phyloP scores from a whole-genome alignment of 2,888 invertebrate genomes.

The Cacoxenus indagator region DNA sequence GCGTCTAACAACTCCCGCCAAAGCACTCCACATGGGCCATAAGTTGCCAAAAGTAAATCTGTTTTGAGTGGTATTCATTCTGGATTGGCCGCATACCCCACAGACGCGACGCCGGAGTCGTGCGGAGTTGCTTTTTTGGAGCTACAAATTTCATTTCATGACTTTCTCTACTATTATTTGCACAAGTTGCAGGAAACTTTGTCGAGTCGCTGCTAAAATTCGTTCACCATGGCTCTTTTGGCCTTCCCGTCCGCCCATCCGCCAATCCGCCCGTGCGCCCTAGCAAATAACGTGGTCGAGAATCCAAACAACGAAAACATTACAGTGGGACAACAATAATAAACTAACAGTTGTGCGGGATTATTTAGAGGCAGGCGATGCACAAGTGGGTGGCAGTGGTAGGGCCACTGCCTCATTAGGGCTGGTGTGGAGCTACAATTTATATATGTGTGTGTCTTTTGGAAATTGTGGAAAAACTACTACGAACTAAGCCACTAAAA shows the following conservation, averaged over 20 bases:
- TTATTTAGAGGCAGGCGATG: slow-evolving; percentile 1
- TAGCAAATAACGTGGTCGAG: not conserved
- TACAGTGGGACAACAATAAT: not conserved
- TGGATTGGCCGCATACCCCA: slow-evolving; percentile 48
- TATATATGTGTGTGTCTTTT: slow-evolving; percentile 1
- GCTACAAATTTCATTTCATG: slow-evolving; percentile 15
- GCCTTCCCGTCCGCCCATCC: no score
- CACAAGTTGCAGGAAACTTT: slow-evolving; percentile 57
- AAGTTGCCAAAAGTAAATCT: slow-evolving; percentile 60
- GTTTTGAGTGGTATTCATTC: slow-evolving; percentile 56
- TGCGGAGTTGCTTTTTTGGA: not conserved
- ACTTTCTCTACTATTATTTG: slow-evolving; percentile 54
- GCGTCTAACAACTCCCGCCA: slow-evolving; percentile 15
- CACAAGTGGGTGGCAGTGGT: not conserved
- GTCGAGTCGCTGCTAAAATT: slow-evolving; percentile 9
- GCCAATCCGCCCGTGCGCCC: not conserved
- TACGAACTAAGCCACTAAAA: no score
- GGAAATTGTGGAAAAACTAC: not conserved
- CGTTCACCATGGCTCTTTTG: not conserved
- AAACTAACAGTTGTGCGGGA: not conserved
- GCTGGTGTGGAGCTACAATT: not conserved
- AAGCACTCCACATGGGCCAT: slow-evolving; percentile 33
- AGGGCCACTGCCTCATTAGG: not conserved
- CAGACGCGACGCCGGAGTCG: not conserved
- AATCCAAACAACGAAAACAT: not conserved